phyloP scores from a whole-genome alignment of 2,113 vertebrate species.

The Crotalus tigris region DNA sequence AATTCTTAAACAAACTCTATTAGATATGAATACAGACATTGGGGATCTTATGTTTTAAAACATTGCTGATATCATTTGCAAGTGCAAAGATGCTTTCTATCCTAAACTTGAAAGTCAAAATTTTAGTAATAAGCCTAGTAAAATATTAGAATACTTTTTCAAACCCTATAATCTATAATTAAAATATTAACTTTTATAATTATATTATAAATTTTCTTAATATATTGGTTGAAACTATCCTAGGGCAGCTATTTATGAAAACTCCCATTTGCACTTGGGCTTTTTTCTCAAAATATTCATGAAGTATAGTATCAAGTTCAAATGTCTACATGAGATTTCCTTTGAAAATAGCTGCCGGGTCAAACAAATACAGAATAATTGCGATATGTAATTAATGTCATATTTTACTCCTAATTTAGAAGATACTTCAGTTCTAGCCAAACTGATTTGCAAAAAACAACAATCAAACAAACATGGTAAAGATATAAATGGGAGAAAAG shows the following conservation, averaged over 20 bases:
- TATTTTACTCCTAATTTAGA: slow-evolving; percentile 25
- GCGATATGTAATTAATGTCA: slow-evolving; percentile 31
- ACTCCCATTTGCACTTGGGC: slow-evolving; percentile 28
- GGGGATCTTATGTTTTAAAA: neutral
- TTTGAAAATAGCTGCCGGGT: slow-evolving; percentile 39
- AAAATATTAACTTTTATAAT: slow-evolving; percentile 40
- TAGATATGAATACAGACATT: neutral
- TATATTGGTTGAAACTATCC: slow-evolving; percentile 43
- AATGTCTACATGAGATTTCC: slow-evolving; percentile 14
- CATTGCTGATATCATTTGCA: neutral
- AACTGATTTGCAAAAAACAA: neutral
- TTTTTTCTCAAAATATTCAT: slow-evolving; percentile 37
- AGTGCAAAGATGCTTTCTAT: neutral
- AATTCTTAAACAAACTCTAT: neutral
- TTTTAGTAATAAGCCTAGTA: neutral
- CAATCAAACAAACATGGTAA: neutral
- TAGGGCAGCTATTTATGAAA: slow-evolving; percentile 51
- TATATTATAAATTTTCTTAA: slow-evolving; percentile 42
- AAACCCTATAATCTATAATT: slow-evolving; percentile 26
- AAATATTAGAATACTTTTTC: slow-evolving; percentile 33
- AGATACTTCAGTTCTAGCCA: neutral
- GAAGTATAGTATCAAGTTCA: slow-evolving; percentile 40
- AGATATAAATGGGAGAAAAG: neutral
- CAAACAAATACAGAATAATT: slow-evolving; percentile 15
- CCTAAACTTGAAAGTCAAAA: slow-evolving; percentile 11